Evolutionary conservation across 2,113 vertebrate species (phyloP).

Genomic region (Epinephelus moara): DNA sequence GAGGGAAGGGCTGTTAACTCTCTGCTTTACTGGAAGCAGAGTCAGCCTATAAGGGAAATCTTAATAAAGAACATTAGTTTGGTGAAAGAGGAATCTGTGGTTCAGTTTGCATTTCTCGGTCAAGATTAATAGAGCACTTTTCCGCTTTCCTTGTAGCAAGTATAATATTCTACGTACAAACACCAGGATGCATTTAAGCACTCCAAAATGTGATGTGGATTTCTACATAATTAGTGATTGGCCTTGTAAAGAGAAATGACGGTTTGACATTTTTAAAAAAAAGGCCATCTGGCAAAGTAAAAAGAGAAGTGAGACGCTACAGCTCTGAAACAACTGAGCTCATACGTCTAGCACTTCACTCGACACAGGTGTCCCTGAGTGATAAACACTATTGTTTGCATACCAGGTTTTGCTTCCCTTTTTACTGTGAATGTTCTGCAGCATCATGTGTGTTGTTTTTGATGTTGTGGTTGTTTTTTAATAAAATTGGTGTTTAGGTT

Average conservation of each 20-base stretch:
- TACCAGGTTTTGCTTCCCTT: conserved; percentile 59
- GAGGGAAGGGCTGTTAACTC: conserved; percentile 17
- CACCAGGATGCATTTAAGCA: not conserved
- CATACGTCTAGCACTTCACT: fast-evolving
- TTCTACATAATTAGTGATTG: not conserved
- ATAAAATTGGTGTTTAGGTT: not conserved
- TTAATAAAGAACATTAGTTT: not conserved
- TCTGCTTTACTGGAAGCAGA: not conserved
- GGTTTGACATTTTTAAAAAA: not conserved
- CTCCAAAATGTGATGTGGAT: not conserved
- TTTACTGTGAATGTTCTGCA: conserved; percentile 17
- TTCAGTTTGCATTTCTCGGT: not conserved
- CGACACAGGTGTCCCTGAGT: conserved; percentile 51
- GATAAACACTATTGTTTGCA: conserved; percentile 51
- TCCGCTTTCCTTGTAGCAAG: not conserved
- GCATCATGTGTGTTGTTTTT: not conserved
- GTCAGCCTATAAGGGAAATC: not conserved
- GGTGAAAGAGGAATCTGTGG: not conserved
- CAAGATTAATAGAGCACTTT: not conserved
- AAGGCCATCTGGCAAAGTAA: conserved; percentile 22
- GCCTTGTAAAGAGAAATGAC: not conserved
- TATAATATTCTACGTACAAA: not conserved
- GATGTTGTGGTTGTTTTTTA: not conserved
- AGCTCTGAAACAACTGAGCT: not conserved
- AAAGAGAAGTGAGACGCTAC: conserved; percentile 64